Evolutionary conservation across 2,888 invertebrate species (phyloP), one percentile per base, ranked within the genome.

Genomic region (Ophion obscuratus): DNA sequence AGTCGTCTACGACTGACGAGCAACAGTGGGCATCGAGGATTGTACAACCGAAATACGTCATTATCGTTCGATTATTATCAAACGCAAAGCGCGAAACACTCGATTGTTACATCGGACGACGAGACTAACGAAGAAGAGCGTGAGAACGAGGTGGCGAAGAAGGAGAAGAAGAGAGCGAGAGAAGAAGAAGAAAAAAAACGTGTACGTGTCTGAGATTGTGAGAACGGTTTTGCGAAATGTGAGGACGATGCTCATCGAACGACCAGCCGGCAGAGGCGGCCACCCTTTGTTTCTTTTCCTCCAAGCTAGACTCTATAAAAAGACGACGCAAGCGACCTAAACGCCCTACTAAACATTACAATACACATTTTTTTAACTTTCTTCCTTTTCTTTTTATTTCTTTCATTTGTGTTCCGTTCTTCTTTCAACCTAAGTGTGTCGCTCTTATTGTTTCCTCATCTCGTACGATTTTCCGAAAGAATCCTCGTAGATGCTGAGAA

Each of bases 241-340:
- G 67, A 80, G 76, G 86, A 83, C 71, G 83, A 80, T 83, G 76
- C 83, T 81, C 62, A 59, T 75, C 57, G 24, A 67, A 57, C 31
- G 24, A 77, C 66, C 57, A 57, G 67, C 57, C 77, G 77, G 36
- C 40, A 64, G 47, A 57, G 27, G 47, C n/a, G 44, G 57, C 67
- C 7, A 24, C 17, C 17, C 68, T 68, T 10, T 77, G 40, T 24
- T 24, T 68, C 68, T 44, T 24, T 71, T 75, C 11, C 47, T 73
- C 83, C 81, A 85, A 85, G 87, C 88, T 83, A 84, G 68, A 86
- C 86, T 88, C 85, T 87, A 91, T 61, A 89, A 90, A 91, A 90
- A 88, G 88, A 91, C 90, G 90, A 91, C 88, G 91, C 89, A 91
- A 90, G 90, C 91, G 89, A 89, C 89, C 88, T 89, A 87, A 90